Base-by-base conservation (phyloP, 2,113 vertebrate species). In the Burhinus bistriatus region DNA sequence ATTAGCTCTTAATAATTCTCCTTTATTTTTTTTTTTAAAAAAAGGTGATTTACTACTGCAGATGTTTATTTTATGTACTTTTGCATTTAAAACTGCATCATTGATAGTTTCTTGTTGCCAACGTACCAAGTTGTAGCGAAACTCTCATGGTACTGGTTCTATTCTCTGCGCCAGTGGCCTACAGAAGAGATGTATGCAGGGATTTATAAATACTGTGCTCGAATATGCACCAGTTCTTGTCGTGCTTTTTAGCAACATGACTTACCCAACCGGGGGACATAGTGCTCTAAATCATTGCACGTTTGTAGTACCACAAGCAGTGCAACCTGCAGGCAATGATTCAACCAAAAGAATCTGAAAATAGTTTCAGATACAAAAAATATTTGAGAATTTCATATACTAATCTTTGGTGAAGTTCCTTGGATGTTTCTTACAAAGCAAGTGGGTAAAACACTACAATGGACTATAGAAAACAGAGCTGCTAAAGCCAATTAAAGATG, bases 131-230 rank as follows among this genome's bases (percentile, higher is more conserved):
- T 17, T 62, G 22, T 23, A 52, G 14, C 0, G 2, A 80, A 89
- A 64, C 8, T 23, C 49, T 66, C 22, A 8, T 1, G 11, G 23
- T 9, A 13, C 4, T 40, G 52, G 3, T 47, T 80, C 27, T 58
- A 18, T 19, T 72, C 11, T 29, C 76, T 36, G 16, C 47, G 22
- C 11, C 36, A 34, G 6, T 7, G 21, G 18, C n/a, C 32, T 59
- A 14, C 36, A 55, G 42, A 88, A 58, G 30, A 83, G 23, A 51
- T 12, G 5, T 32, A 58, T 1, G 2, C 21, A 57, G 34, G 29
- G 44, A 52, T 83, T 79, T 61, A 18, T n/a, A 92, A 78, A 71
- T 47, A 26, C n/a, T 32, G 0, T 0, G 0, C 25, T 81, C 0
- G 0, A 66, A 61, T 12, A 49, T 14, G 5, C 15, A 70, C 29